Conservation (phyloP, 1,140 invertebrate species). For the Atta texana region DNA sequence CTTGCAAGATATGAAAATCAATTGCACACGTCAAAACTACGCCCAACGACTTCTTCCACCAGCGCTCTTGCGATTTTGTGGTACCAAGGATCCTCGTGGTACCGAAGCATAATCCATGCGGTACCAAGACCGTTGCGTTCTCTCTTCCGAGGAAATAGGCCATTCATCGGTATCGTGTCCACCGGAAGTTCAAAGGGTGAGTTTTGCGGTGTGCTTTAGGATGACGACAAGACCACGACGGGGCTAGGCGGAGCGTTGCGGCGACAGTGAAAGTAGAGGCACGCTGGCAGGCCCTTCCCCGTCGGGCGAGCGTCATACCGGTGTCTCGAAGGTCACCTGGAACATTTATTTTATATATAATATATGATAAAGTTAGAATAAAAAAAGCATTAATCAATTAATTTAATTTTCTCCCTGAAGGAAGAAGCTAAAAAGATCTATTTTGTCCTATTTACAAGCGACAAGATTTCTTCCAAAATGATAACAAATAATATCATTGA, state of each 20-base stretch:
- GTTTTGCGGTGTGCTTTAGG: constrained; percentile 34
- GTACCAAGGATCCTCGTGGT: neutral
- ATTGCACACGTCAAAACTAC: constrained; percentile 49
- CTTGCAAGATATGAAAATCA: constrained; percentile 74
- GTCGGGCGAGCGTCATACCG: constrained; percentile 83
- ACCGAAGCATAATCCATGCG: neutral
- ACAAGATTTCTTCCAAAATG: neutral
- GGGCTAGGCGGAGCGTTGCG: constrained; percentile 81
- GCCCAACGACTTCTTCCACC: constrained; percentile 2
- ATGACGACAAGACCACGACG: constrained; percentile 68
- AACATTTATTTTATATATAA: constrained; percentile 39
- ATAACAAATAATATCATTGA: neutral
- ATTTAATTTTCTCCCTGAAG: no score
- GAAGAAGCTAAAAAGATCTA: neutral
- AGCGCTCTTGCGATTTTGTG: neutral
- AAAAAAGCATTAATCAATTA: no score
- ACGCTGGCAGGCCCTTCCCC: constrained; percentile 82
- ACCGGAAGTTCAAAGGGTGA: constrained; percentile 55
- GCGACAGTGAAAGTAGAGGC: constrained; percentile 79
- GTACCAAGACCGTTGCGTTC: neutral
- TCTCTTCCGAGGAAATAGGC: constrained; percentile 34
- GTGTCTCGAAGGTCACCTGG: constrained; percentile 81
- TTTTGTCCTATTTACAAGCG: no score
- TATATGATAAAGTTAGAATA: no score
- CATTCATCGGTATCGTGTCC: constrained; percentile 54